Conservation (phyloP, 2,113 vertebrate genomes). For the Fregata magnificens region DNA sequence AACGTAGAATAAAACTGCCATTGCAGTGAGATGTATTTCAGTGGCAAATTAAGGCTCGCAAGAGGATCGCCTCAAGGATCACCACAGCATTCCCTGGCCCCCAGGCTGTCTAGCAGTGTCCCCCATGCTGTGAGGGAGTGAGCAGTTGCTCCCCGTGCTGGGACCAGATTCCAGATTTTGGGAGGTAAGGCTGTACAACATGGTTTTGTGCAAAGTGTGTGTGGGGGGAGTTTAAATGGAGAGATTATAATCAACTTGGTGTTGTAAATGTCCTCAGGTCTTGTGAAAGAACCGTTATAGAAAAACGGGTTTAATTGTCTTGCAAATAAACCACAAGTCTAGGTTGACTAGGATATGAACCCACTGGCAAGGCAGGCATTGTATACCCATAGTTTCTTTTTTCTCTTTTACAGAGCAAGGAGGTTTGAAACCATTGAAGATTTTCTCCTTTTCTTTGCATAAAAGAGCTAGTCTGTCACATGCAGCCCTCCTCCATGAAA, state of each 20-base stretch:
- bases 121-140: fast-evolving
- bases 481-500: not conserved
- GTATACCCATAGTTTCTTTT: not conserved
- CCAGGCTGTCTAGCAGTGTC: fast-evolving
- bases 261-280: not conserved
- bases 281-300: not conserved
- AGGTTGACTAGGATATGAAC: not conserved
- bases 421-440: not conserved
- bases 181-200: not conserved
- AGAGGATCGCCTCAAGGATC: fast-evolving
- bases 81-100: fast-evolving
- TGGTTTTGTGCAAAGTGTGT: not conserved
- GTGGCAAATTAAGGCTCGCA: fast-evolving
- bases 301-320: not conserved
- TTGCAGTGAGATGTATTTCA: fast-evolving
- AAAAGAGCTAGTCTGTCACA: not conserved
- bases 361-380: fast-evolving
- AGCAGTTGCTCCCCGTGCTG: fast-evolving
- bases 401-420: not conserved
- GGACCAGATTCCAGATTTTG: not conserved
- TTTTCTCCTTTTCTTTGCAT: not conserved
- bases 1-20: fast-evolving
- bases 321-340: not conserved
- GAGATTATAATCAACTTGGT: no score
- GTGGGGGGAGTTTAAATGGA: fast-evolving